A percentile compares a stretch with the other conserved stretches of the same genome.
Evolutionary conservation across 2,888 invertebrate species (phyloP).

Genomic region (Linnaemya vulpina): DNA sequence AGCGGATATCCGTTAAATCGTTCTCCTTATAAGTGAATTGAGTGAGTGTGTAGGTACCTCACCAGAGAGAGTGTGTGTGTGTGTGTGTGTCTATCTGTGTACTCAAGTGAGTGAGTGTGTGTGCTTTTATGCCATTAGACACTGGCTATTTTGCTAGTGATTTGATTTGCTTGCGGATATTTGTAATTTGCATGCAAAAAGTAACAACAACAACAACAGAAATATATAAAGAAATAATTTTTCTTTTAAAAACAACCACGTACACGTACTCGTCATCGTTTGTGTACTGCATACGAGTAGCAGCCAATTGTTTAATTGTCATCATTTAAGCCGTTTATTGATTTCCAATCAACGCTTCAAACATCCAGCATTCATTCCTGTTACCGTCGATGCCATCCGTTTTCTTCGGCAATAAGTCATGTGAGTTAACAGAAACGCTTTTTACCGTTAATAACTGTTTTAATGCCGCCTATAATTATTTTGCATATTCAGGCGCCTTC

Average conservation of each 20-base stretch:
- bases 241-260: constrained; percentile 15
- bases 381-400: constrained; percentile 21
- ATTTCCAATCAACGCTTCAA: constrained; percentile 50
- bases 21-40: constrained; percentile 57
- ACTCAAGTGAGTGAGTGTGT: neutral
- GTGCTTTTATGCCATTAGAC: constrained; percentile 11
- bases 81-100: neutral
- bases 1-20: constrained; percentile 79
- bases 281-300: neutral
- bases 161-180: constrained; percentile 68
- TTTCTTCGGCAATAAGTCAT: constrained; percentile 20
- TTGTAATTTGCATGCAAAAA: constrained; percentile 68
- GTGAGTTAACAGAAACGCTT: constrained; percentile 32
- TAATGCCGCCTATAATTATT: neutral
- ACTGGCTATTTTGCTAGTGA: constrained; percentile 53
- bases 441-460: constrained; percentile 6
- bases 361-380: constrained; percentile 24
- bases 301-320: constrained; percentile 46
- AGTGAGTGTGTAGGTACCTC: constrained; percentile 26
- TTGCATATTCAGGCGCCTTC: neutral
- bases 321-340: constrained; percentile 52
- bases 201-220: constrained; percentile 12
- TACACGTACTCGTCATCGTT: neutral
- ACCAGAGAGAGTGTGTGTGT: neutral
- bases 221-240: neutral